phyloP scores from a whole-genome alignment of 1,140 invertebrate genomes.

The Nylanderia fulva region DNA sequence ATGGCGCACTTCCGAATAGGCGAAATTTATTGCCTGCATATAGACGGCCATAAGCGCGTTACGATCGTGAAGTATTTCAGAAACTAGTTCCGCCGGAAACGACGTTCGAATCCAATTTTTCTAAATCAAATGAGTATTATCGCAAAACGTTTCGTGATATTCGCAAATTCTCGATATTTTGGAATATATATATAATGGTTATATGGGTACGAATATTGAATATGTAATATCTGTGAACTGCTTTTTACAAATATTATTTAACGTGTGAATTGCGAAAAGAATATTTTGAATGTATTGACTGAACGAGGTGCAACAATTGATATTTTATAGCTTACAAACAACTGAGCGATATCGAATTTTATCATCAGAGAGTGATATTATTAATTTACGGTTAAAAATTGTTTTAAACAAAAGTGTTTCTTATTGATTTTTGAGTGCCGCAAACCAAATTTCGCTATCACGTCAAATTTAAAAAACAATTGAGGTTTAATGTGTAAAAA shows the following conservation, averaged over 20 bases:
- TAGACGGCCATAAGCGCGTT: constrained; percentile 43
- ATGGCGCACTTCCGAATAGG: constrained; percentile 23
- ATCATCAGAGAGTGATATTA: background rate
- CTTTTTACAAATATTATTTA: background rate
- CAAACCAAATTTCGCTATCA: too few species aligned
- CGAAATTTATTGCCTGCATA: constrained; percentile 48
- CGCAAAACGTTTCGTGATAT: constrained; percentile 4
- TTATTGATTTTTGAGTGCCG: too few species aligned
- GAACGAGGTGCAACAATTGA: too few species aligned
- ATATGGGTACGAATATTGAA: too few species aligned
- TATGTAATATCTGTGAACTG: background rate
- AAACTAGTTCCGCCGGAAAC: constrained; percentile 14
- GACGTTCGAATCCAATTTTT: constrained; percentile 50
- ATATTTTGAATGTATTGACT: background rate
- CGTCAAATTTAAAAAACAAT: too few species aligned
- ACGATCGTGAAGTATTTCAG: constrained; percentile 51
- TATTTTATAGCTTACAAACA: too few species aligned
- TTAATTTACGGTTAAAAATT: too few species aligned
- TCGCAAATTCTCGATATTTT: too few species aligned
- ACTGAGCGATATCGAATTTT: background rate
- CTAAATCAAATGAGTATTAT: constrained; percentile 54
- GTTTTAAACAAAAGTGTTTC: too few species aligned
- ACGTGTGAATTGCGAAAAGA: background rate
- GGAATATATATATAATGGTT: too few species aligned
- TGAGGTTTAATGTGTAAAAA: too few species aligned